Conservation (phyloP, 2,797 vertebrate genomes). For the Novumbra hubbsi region DNA sequence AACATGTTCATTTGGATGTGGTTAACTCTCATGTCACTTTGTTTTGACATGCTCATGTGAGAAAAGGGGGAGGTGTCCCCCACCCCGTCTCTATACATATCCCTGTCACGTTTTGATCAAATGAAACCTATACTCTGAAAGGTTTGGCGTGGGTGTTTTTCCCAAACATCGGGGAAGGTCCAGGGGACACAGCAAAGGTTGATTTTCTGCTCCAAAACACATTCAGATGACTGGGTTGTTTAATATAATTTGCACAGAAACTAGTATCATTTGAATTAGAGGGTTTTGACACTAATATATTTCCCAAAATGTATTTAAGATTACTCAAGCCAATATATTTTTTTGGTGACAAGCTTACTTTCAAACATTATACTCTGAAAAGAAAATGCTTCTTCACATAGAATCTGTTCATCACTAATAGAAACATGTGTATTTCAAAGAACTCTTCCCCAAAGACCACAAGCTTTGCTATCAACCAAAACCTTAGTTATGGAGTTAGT, state of each 20-base stretch:
- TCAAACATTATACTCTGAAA: too few relatives aligned
- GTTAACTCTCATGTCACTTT: neutral
- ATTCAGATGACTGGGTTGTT: constrained; percentile 58
- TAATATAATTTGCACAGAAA: constrained; percentile 63
- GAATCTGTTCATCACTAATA: too few relatives aligned
- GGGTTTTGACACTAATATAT: too few relatives aligned
- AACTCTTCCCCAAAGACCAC: too few relatives aligned
- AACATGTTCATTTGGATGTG: neutral
- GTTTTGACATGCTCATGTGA: neutral
- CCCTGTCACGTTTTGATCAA: constrained; percentile 73
- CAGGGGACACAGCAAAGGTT: constrained; percentile 67
- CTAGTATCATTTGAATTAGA: constrained; percentile 69
- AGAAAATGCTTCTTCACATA: too few relatives aligned
- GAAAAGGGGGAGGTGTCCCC: neutral
- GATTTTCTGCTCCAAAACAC: constrained; percentile 68
- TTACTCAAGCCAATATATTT: too few relatives aligned
- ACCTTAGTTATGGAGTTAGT: too few relatives aligned
- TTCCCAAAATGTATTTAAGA: too few relatives aligned
- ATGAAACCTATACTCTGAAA: constrained; percentile 64
- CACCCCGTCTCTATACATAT: constrained; percentile 72
- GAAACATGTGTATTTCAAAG: too few relatives aligned
- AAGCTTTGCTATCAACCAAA: too few relatives aligned
- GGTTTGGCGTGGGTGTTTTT: constrained; percentile 62
- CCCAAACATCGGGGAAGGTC: constrained; percentile 60
- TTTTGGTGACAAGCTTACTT: too few relatives aligned